These are phyloP conservation scores for Bambusicola thoracicus DNA, from an alignment of 2,113 vertebrate species.

Conservation along the genomic window DNA sequence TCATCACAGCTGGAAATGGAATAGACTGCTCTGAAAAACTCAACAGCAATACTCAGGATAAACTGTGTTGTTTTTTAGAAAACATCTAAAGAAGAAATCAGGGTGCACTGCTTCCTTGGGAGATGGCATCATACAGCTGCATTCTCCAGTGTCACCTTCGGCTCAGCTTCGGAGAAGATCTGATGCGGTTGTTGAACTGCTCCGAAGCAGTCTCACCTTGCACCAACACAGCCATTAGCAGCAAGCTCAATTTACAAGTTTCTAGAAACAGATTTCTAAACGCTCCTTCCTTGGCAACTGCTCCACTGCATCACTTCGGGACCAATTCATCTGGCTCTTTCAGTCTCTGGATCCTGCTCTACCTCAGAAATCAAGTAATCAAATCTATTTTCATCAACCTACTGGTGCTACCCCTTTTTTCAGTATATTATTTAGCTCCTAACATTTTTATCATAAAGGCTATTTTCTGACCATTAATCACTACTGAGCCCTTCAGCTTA, in stretches of 20 bases:
- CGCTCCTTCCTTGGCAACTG: neutral
- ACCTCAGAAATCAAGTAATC: neutral
- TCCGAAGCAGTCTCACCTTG: neutral
- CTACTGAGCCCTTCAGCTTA: constrained; percentile 12
- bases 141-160: neutral
- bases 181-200: neutral
- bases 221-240: neutral
- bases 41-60: neutral
- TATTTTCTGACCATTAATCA: constrained; percentile 59
- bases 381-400: neutral
- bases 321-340: neutral
- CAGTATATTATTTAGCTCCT: constrained; percentile 34
- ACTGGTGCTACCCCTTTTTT: neutral
- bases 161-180: neutral
- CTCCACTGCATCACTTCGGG: neutral
- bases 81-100: neutral
- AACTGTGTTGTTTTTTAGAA: neutral
- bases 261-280: neutral
- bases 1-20: neutral
- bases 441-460: constrained; percentile 11
- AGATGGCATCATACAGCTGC: neutral
- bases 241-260: neutral
- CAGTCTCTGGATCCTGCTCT: neutral
- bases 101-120: neutral
- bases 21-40: neutral